Evolutionary conservation across 2,888 invertebrate genomes (phyloP).

Genomic region (Aethes cnicana): DNA sequence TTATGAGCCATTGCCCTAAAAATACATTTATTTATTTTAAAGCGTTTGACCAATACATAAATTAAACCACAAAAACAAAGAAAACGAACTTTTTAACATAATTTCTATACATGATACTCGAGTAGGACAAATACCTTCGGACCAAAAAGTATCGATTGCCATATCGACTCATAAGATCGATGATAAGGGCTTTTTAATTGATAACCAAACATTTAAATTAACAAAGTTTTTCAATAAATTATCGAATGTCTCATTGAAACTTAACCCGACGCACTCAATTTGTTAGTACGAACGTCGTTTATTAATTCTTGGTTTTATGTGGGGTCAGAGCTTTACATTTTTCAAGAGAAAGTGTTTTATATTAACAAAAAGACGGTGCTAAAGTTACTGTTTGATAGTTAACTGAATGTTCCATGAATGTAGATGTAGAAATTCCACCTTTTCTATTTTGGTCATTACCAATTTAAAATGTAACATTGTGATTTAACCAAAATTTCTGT

Average conservation of each 20-base stretch:
- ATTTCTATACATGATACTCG: slow-evolving; percentile 63
- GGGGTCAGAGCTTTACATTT: slow-evolving; percentile 13
- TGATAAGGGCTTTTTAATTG: slow-evolving; percentile 60
- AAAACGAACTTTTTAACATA: slow-evolving; percentile 41
- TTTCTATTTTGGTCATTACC: not conserved
- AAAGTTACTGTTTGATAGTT: slow-evolving; percentile 9
- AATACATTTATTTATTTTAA: too few species aligned
- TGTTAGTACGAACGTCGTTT: slow-evolving; percentile 12
- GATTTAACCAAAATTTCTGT: too few species aligned
- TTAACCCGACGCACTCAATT: slow-evolving; percentile 22
- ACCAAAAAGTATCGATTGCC: slow-evolving; percentile 55
- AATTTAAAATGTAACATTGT: too few species aligned
- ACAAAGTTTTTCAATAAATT: slow-evolving; percentile 20
- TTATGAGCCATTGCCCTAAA: too few species aligned
- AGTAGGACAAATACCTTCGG: slow-evolving; percentile 61
- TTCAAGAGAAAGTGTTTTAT: slow-evolving; percentile 17
- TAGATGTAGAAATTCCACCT: slow-evolving; percentile 4
- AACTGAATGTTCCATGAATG: too few species aligned
- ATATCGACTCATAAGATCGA: slow-evolving; percentile 58
- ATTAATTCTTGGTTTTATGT: slow-evolving; percentile 5
- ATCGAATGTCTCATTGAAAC: slow-evolving; percentile 24
- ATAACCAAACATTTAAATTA: slow-evolving; percentile 50
- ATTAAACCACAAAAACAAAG: slow-evolving; percentile 1
- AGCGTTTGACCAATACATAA: too few species aligned
- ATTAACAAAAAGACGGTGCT: slow-evolving; percentile 9